Percentiles rank a stretch among this genome's conserved stretches.
Conservation (phyloP, 2,888 invertebrate species). For the Euzetes globulus region DNA sequence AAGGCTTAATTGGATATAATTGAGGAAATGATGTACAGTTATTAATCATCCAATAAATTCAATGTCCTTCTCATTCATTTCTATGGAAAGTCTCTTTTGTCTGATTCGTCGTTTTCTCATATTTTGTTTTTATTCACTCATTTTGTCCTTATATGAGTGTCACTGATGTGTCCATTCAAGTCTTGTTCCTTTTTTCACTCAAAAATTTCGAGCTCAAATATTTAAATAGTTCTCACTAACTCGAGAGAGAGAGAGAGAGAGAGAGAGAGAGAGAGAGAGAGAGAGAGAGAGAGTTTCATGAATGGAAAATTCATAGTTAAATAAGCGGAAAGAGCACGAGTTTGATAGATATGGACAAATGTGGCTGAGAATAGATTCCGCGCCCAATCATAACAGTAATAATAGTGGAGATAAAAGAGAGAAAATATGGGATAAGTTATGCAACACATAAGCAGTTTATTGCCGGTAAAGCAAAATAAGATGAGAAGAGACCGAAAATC, state of each 20-base stretch:
- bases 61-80: not conserved
- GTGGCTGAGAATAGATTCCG: not conserved
- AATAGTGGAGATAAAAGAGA: slow-evolving; percentile 18
- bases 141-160: not conserved
- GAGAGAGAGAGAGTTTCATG: no score
- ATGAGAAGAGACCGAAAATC: not conserved
- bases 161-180: no score
- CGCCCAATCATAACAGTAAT: slow-evolving; percentile 15
- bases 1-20: slow-evolving; percentile 5
- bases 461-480: not conserved
- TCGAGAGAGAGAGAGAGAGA: no score
- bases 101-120: no score
- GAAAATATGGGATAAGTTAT: slow-evolving; percentile 17
- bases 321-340: not conserved
- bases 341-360: not conserved
- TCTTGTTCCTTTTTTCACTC: no score
- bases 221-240: no score
- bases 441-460: slow-evolving; percentile 7
- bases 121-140: not conserved
- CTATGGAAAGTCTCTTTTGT: not conserved
- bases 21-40: slow-evolving; percentile 8
- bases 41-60: not conserved
- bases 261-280: no score
- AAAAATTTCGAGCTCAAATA: no score
- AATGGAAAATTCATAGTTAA: not conserved